These are phyloP conservation scores for Malacoctenus gilli DNA, from an alignment of 2,797 vertebrate genomes.

Conservation along the genomic window DNA sequence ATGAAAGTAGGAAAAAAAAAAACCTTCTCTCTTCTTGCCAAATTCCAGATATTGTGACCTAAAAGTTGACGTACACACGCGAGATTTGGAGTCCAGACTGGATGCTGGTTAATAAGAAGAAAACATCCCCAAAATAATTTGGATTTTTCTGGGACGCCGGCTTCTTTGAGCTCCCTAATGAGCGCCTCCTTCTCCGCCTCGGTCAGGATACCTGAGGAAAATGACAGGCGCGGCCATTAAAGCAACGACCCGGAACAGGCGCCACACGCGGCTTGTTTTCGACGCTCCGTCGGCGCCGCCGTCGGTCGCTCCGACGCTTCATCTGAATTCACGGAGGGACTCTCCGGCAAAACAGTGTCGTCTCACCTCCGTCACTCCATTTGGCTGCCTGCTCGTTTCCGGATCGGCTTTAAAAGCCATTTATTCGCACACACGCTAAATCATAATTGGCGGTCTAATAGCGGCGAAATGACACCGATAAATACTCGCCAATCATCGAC, in stretches of 20 bases:
- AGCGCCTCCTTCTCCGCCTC: neutral
- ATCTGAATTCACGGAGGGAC: constrained; percentile 49
- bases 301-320: constrained; percentile 18
- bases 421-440: constrained; percentile 54
- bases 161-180: neutral
- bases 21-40: no score
- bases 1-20: no score
- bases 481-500: constrained; percentile 52
- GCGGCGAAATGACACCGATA: constrained; percentile 55
- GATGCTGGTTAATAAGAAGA: no score
- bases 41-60: no score
- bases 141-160: no score
- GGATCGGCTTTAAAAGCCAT: constrained; percentile 52
- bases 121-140: neutral
- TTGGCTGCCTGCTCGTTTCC: constrained; percentile 33
- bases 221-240: neutral
- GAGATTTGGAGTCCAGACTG: no score
- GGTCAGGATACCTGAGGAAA: constrained; percentile 15
- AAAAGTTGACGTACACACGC: no score
- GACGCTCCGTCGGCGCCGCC: constrained; percentile 22
- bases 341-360: constrained; percentile 29
- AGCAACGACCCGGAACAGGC: neutral
- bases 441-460: constrained; percentile 66
- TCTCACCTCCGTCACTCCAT: constrained; percentile 36
- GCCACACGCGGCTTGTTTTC: constrained; percentile 23